Evolutionary conservation across 2,797 vertebrate species (phyloP).

Genomic region (Petrocephalus sullivani): DNA sequence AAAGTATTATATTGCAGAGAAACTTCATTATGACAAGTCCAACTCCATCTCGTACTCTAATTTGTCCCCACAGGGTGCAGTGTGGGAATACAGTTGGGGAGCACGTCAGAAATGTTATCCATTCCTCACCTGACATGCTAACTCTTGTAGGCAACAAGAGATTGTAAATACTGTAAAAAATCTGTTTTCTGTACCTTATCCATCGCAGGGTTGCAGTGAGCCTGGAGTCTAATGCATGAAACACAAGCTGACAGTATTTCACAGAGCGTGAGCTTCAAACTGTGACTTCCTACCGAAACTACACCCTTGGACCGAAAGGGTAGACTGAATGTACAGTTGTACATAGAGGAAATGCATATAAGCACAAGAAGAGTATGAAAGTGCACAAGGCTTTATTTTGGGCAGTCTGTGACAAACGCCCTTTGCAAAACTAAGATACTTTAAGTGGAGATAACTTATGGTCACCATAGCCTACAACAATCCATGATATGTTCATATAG

Average conservation of each 20-base stretch:
- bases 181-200: not conserved
- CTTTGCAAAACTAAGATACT: not conserved
- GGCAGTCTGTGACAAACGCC: not conserved
- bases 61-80: not conserved
- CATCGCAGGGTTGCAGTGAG: not conserved
- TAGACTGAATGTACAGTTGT: not conserved
- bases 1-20: not conserved
- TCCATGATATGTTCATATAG: not conserved
- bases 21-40: not conserved
- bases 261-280: not conserved
- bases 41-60: not conserved
- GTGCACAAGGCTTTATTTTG: not conserved
- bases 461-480: not conserved
- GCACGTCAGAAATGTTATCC: not conserved
- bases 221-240: not conserved
- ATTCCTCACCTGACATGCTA: not conserved
- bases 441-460: not conserved
- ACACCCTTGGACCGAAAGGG: not conserved
- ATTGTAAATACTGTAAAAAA: not conserved
- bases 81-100: not conserved
- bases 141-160: not conserved
- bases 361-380: not conserved
- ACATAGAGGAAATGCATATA: not conserved
- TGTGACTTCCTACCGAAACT: not conserved
- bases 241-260: not conserved